A percentile compares a stretch with the other conserved stretches of the same genome.
Evolutionary conservation across 2,797 vertebrate species (phyloP).

Genomic region (Amazona ochrocephala): DNA sequence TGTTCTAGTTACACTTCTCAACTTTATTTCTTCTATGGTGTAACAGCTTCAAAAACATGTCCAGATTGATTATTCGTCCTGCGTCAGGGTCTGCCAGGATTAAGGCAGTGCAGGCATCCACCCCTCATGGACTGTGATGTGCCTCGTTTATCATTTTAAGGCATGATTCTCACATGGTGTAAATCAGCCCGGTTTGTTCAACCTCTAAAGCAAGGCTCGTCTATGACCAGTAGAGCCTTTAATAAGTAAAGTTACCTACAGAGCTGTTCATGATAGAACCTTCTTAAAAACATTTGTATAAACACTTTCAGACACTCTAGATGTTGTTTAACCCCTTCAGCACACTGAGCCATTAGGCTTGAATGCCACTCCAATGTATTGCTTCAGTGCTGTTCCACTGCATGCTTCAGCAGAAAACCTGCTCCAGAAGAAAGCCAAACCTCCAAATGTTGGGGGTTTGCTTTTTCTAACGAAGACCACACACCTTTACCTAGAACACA

Average conservation of each 20-base stretch:
- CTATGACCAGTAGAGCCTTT: not conserved
- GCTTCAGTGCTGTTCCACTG: not conserved
- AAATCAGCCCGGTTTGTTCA: accelerated
- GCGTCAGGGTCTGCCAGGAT: not conserved
- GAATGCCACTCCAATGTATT: not conserved
- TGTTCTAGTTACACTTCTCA: not conserved
- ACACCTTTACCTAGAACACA: not conserved
- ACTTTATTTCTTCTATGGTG: not conserved
- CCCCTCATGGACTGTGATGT: not conserved
- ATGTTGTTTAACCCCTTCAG: not conserved
- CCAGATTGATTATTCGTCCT: not conserved
- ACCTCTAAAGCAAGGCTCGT: not conserved
- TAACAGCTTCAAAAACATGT: not conserved
- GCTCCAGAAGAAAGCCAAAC: not conserved
- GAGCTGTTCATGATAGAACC: not conserved
- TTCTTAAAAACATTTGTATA: not conserved
- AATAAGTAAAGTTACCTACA: not conserved
- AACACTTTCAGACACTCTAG: not conserved
- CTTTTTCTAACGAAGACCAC: not conserved
- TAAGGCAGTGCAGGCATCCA: not conserved
- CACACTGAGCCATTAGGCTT: accelerated
- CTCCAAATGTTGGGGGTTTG: not conserved
- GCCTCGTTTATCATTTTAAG: not conserved
- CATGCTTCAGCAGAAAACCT: not conserved
- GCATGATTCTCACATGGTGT: not conserved